Conservation (phyloP, 2,797 vertebrate species). For the Sebastes miniatus region DNA sequence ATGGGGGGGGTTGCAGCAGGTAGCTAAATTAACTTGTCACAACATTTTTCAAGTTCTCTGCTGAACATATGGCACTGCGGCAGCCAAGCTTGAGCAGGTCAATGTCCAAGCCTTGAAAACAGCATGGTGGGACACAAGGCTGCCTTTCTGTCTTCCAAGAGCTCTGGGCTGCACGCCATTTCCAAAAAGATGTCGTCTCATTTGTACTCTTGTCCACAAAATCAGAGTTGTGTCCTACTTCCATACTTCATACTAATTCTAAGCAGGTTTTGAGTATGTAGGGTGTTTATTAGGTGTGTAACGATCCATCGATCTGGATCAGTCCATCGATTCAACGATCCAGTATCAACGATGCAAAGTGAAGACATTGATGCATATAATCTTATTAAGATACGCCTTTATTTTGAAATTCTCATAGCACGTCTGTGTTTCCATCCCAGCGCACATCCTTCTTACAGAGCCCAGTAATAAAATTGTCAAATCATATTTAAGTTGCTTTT, state of each 20-base stretch:
- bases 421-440: too few relatives aligned
- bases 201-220: constrained; percentile 26
- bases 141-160: constrained; percentile 39
- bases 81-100: constrained; percentile 26
- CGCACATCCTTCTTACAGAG: too few relatives aligned
- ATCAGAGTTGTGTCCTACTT: background rate
- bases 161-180: constrained; percentile 37
- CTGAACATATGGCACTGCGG: constrained; percentile 14
- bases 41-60: constrained; percentile 39
- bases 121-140: constrained; percentile 37
- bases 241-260: background rate
- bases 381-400: too few relatives aligned
- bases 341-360: too few relatives aligned
- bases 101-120: constrained; percentile 52
- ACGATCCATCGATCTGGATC: too few relatives aligned
- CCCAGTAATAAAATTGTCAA: too few relatives aligned
- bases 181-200: constrained; percentile 26
- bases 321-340: too few relatives aligned
- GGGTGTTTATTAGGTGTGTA: too few relatives aligned
- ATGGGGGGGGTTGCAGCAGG: background rate
- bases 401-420: too few relatives aligned
- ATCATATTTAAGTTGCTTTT: too few relatives aligned
- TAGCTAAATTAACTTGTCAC: constrained; percentile 35
- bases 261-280: background rate
- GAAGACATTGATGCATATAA: too few relatives aligned